These are phyloP conservation scores for Bombus confusus DNA, from an alignment of 1,140 invertebrate genomes.

Conservation along the genomic window DNA sequence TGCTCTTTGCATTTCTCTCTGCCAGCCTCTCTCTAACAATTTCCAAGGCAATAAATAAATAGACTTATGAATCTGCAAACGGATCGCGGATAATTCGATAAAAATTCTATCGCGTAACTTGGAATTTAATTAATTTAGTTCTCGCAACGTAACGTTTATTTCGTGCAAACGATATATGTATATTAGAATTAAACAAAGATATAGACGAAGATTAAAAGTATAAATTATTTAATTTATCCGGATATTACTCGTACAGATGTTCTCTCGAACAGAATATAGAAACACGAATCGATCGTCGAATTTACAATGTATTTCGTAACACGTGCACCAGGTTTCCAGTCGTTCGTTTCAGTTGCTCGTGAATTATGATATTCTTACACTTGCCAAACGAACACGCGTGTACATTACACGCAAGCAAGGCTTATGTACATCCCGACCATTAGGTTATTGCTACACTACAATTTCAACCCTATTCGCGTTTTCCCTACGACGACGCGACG, in stretches of 20 bases:
- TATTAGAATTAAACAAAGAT: too few relatives aligned
- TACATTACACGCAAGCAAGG: neutral
- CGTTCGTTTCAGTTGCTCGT: neutral
- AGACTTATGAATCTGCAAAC: neutral
- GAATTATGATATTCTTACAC: slow-evolving; percentile 23
- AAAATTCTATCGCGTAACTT: neutral
- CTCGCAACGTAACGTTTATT: too few relatives aligned
- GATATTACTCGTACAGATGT: neutral
- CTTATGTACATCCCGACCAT: neutral
- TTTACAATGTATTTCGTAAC: slow-evolving; percentile 2
- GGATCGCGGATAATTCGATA: neutral
- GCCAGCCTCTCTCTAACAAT: neutral
- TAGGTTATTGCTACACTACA: slow-evolving; percentile 14
- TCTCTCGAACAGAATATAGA: neutral
- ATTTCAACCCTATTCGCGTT: slow-evolving; percentile 27
- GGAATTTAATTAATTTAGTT: too few relatives aligned
- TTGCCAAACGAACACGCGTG: slow-evolving; percentile 5
- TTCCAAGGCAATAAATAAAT: neutral
- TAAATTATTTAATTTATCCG: neutral
- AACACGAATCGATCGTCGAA: neutral
- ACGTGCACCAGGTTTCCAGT: neutral
- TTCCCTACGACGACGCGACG: neutral
- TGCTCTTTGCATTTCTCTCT: neutral
- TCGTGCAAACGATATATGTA: too few relatives aligned
- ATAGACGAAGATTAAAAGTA: too few relatives aligned